These are phyloP conservation scores for Fopius arisanus DNA, from an alignment of 1,140 invertebrate species.

Conservation along the genomic window DNA sequence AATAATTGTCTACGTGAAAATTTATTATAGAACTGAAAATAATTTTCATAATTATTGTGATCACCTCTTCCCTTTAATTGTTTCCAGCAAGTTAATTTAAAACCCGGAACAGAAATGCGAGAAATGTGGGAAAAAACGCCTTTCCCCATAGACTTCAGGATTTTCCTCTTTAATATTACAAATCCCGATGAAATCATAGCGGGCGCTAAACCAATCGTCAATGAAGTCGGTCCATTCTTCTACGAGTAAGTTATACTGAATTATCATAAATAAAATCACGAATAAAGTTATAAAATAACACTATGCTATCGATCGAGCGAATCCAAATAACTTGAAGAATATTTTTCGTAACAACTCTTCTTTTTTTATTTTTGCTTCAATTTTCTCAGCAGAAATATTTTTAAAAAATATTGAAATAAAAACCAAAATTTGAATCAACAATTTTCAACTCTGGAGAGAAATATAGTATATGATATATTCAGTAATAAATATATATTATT, in stretches of 20 bases:
- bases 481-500: not conserved
- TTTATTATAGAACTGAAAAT: no score
- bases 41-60: no score
- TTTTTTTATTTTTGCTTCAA: no score
- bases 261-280: not conserved
- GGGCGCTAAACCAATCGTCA: constrained; percentile 74
- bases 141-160: constrained; percentile 77
- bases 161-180: constrained; percentile 88
- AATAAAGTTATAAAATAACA: not conserved
- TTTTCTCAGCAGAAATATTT: no score
- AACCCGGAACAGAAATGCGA: constrained; percentile 70
- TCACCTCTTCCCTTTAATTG: not conserved
- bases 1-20: no score
- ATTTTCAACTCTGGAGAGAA: no score
- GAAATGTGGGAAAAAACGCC: constrained; percentile 75
- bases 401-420: no score
- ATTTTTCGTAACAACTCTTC: no score
- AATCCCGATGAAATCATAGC: constrained; percentile 78
- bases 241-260: constrained; percentile 72
- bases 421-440: no score
- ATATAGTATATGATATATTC: no score
- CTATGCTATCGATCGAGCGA: no score
- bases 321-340: no score
- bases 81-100: constrained; percentile 62
- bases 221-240: constrained; percentile 79